Base-by-base conservation (phyloP, 2,888 invertebrate genomes). In the Pyrocoelia pectoralis region DNA sequence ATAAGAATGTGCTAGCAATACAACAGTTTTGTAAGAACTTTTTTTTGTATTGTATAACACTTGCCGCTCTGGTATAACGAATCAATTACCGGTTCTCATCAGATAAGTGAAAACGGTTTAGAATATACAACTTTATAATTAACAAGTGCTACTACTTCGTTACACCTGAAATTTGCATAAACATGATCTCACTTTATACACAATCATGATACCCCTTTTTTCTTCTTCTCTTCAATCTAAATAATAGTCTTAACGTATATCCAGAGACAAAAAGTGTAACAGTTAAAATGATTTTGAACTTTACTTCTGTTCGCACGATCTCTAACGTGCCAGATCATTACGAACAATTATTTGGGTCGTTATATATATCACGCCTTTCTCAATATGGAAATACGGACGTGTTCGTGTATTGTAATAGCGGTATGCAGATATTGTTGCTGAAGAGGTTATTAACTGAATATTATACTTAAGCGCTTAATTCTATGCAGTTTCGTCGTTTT, bases 291-390 rank as follows among this genome's bases (percentile, higher is more conserved):
- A 56, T 61, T 56, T 55, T 56, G 61, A 61, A 56, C 56, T 61
- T 61, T 61, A 61, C 61, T 61, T 61, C 54, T 58, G 63, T 80
- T 80, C 80, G 78, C 80, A 80, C 80, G 79, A 79, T 75, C 73
- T 62, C 49, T 75, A 75, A 76, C 76, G 74, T 73, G 74, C 74
- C 70, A 69, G 69, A 69, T 74, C 78, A 79, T 79, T 79, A 79
- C 77, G 74, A 68, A 74, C 78, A 79, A 80, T 80, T 80, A 80
- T 80, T 79, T 78, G 77, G 78, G 77, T 76, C 77, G 79, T 79
- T 80, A 77, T 79, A 80, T 77, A 80, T 80, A 80, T 79, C 79
- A 79, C 78, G 79, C 77, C 77, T 72, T 61, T 46, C 75, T 73
- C 70, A 76, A 77, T 77, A 77, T 75, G 75, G 76, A 74, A 74